These are phyloP conservation scores for Eulemur albifrons DNA, from an alignment of 2,797 vertebrate genomes.

Conservation along the genomic window DNA sequence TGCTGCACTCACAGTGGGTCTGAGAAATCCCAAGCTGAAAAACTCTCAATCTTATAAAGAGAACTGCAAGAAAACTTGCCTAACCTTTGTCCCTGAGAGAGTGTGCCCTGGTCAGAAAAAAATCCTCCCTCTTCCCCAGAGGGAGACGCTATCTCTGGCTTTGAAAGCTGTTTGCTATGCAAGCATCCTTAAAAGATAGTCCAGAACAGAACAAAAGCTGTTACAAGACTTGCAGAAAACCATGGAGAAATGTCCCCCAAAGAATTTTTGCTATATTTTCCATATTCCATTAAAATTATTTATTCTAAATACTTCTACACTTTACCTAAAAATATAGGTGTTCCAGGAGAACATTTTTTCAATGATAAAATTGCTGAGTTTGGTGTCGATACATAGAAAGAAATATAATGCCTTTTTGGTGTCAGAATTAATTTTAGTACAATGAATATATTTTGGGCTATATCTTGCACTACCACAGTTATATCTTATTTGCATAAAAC, in stretches of 20 bases:
- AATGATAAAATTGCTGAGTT: not conserved
- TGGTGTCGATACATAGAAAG: not conserved
- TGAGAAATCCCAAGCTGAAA: not conserved
- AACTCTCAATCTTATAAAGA: not conserved
- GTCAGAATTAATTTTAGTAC: not conserved
- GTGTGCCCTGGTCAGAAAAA: not conserved
- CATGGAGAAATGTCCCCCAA: not conserved
- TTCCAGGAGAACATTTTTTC: not conserved
- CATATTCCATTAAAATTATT: slow-evolving; percentile 23
- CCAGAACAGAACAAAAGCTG: not conserved
- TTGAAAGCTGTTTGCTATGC: not conserved
- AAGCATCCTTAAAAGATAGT: not conserved
- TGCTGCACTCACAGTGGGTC: not conserved
- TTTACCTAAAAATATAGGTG: not conserved
- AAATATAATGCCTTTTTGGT: not conserved
- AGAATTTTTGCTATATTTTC: not conserved
- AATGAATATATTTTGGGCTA: not conserved
- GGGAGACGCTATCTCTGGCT: not conserved
- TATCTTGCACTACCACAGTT: not conserved
- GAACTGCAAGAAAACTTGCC: not conserved
- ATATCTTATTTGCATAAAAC: not conserved
- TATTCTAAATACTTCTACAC: slow-evolving; percentile 50
- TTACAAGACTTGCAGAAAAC: not conserved
- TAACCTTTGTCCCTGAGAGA: not conserved
- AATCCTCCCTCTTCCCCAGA: not conserved